Evolutionary conservation across 2,797 vertebrate genomes (phyloP), one percentile per base, ranked within the genome.

Genomic region (Phataginus tricuspis): DNA sequence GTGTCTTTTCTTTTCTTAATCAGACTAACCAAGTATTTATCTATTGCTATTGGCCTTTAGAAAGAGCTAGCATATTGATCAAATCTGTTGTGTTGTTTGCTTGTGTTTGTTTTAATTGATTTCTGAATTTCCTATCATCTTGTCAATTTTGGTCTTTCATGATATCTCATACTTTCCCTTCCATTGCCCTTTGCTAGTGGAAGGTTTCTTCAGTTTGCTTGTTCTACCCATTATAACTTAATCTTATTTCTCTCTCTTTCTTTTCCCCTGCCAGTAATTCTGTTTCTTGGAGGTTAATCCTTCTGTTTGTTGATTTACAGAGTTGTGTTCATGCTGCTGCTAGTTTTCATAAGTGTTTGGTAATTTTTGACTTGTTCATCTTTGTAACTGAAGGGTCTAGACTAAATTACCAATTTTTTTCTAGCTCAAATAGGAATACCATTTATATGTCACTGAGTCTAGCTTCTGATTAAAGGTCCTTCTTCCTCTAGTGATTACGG

Each of bases 351-450:
- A 64, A 71, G 39, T 63, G 39, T 77, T 89, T 63, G 42, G 7
- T 71, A 45, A 86, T 71, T 91, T 34, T 80, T 86, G 66, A n/a
- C 85, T 78, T 93, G 27, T 89, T 94, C 37, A 27, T 80, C 69
- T 86, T 86, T 94, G 39, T 79, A 93, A 72, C 9, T 61, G 45
- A 88, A 78, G 14, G 8, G 9, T 69, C 27, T 74, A 42, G 3
- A 39, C 87, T 86, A 89, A 86, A 29, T 92, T 61, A n/a, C 78
- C 80, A 42, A 55, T 59, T 93, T 95, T 85, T 84, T 31, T 89
- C 15, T 64, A 75, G 51, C 9, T 82, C 66, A 86, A 51, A 11
- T 88, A 91, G 74, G n/a, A 88, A 85, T 91, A 11, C 4, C 45
- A 93, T 87, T 78, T 86, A 39, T 79, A 13, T 94, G 42, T 79